Evolutionary conservation across 2,113 vertebrate species (phyloP), one percentile per base, ranked within the genome.

Genomic region (Marmota monax): DNA sequence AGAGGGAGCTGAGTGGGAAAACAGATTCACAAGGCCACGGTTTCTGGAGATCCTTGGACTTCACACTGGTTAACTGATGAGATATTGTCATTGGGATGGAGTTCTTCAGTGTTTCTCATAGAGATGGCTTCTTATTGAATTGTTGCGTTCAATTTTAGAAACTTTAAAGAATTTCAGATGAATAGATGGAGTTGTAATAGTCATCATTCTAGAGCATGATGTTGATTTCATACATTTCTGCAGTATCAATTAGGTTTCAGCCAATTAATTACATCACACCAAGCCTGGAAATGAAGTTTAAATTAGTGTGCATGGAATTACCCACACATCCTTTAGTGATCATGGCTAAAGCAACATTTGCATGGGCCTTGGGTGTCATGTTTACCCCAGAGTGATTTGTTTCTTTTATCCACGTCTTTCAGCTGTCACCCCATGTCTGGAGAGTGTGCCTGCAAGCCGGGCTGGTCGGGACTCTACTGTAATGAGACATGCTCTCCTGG

Each of bases 381-480:
- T 98, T 98, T 95, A 97, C 63, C 91, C 61, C 53, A 56, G 70
- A 98, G 95, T 98, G 97, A 98, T 83, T 98, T 97, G 95, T 96
- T 96, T 93, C 95, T 99, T 98, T 98, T 96, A 98, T 98, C 98
- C 96, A 61, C 56, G 84, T 88, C 82, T 94, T 90, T 95, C 99
- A 99, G 99, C 99, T 99, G 99, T 98, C 99, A 99, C 97, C 99
- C 99, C 25, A 99, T 99, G 99, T 99, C 99, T 97, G 99, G 99
- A 45, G 99, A 99, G 98, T 99, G 99, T 94, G 98, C 98, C 70
- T 99, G 99, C 98, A 98, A 98, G 96, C 98, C 99, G 0, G 99
- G 99, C 92, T 99, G 99, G 99, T 99, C 99, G 10, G 99, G 99
- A 48, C 99, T 99, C 42, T 99, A 99, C 98, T 99, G 99, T 98